These are phyloP conservation scores for Drosophila sulfurigaster DNA, from an alignment of 1,140 invertebrate genomes.

Conservation along the genomic window DNA sequence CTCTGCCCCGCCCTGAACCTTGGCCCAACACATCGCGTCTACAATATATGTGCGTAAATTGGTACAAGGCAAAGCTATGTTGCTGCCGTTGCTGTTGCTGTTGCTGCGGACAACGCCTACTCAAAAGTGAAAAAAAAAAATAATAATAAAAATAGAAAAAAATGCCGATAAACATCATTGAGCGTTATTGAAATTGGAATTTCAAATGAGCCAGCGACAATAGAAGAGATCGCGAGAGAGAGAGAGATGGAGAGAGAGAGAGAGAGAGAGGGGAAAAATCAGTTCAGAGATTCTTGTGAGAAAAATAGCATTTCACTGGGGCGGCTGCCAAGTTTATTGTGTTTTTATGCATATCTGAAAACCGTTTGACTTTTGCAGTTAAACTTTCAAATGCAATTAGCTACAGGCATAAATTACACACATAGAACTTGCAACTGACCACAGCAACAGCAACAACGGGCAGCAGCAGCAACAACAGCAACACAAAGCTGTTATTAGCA, in stretches of 20 bases:
- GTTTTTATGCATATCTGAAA: constrained; percentile 71
- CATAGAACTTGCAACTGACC: constrained; percentile 49
- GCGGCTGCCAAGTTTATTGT: constrained; percentile 45
- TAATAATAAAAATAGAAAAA: constrained; percentile 12
- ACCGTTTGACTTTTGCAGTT: constrained; percentile 82
- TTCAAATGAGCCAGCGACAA: constrained; percentile 67
- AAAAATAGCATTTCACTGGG: constrained; percentile 46
- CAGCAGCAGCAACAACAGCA: constrained; percentile 26
- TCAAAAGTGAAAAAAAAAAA: constrained; percentile 51
- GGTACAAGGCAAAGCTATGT: constrained; percentile 67
- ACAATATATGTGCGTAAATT: constrained; percentile 68
- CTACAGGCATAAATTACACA: constrained; percentile 74
- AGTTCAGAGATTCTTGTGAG: constrained; percentile 39
- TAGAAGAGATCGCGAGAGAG: neutral
- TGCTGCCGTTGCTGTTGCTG: constrained; percentile 10
- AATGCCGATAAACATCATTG: constrained; percentile 75
- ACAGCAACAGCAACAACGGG: constrained; percentile 18
- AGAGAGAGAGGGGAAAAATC: constrained; percentile 36
- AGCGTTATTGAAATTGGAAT: constrained; percentile 79
- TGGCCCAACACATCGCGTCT: constrained; percentile 59
- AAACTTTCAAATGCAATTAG: constrained; percentile 82
- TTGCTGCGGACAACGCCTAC: constrained; percentile 70
- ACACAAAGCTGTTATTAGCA: constrained; percentile 72
- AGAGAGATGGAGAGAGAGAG: neutral
- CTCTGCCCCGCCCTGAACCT: constrained; percentile 73